Evolutionary conservation across 2,797 vertebrate species (phyloP).

Genomic region (Pseudotriccus pelzelni): DNA sequence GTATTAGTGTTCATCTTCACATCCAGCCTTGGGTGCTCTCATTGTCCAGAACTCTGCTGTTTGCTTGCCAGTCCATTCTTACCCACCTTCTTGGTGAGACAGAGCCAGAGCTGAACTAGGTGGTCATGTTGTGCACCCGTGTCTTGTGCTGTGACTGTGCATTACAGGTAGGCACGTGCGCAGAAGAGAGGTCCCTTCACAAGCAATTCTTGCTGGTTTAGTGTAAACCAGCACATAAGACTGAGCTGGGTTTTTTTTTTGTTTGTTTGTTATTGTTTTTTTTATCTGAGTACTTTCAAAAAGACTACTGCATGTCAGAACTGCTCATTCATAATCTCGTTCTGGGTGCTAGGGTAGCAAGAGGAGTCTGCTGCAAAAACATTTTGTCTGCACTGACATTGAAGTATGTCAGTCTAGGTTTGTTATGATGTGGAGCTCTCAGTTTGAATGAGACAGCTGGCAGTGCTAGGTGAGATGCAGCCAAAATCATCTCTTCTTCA

Average conservation of each 20-base stretch:
- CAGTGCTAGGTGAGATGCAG: neutral
- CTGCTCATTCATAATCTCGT: neutral
- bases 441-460: neutral
- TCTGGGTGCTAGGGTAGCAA: neutral
- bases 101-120: neutral
- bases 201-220: neutral
- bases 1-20: neutral
- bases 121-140: fast-evolving
- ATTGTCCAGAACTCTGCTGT: neutral
- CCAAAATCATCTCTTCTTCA: neutral
- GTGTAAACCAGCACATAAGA: neutral
- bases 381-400: neutral
- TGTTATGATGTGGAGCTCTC: neutral
- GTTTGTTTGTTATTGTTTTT: neutral
- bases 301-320: neutral
- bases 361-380: neutral
- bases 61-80: neutral
- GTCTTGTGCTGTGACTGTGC: neutral
- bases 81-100: neutral
- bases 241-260: neutral
- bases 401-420: neutral
- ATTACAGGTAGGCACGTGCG: fast-evolving
- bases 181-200: neutral
- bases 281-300: neutral
- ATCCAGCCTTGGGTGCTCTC: neutral